Percentiles rank a stretch among this genome's conserved stretches.
These are phyloP conservation scores for Nephrotoma appendiculata DNA, from an alignment of 2,888 invertebrate species.

Conservation along the genomic window DNA sequence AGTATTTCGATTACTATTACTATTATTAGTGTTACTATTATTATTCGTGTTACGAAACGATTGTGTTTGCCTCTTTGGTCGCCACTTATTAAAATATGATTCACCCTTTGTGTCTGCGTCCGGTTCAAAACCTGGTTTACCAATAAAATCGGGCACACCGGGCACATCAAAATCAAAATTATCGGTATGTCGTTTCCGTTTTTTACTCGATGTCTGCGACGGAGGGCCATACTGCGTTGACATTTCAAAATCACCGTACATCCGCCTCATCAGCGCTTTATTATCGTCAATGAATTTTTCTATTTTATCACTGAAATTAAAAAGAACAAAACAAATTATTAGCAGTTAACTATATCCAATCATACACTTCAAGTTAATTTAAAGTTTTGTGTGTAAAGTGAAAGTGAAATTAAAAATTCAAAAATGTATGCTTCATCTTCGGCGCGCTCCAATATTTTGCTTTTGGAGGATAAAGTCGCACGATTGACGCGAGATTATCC, in stretches of 20 bases:
- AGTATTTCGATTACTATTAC: background rate
- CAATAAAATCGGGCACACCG: constrained; percentile 43
- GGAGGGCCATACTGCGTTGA: constrained; percentile 39
- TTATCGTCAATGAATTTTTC: constrained; percentile 88
- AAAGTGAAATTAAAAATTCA: background rate
- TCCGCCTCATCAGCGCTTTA: constrained; percentile 81
- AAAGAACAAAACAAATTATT: constrained; percentile 4
- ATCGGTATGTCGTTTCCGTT: constrained; percentile 29
- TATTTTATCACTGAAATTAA: constrained; percentile 63
- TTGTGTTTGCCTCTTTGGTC: constrained; percentile 37
- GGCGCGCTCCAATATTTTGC: background rate
- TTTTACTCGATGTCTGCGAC: constrained; percentile 23
- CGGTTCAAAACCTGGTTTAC: constrained; percentile 28
- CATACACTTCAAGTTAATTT: background rate
- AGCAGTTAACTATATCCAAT: background rate
- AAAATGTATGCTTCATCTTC: background rate
- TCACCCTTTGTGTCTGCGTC: constrained; percentile 29
- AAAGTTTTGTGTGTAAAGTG: background rate
- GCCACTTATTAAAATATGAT: constrained; percentile 38
- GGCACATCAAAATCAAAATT: constrained; percentile 32
- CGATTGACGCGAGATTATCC: background rate
- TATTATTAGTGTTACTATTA: constrained; percentile 8
- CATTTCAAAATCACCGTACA: constrained; percentile 83
- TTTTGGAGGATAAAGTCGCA: background rate
- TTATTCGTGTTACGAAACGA: constrained; percentile 33